A percentile compares a stretch with the other conserved stretches of the same genome.
phyloP scores from a whole-genome alignment of 2,888 invertebrate genomes.

The Torymus texanus region DNA sequence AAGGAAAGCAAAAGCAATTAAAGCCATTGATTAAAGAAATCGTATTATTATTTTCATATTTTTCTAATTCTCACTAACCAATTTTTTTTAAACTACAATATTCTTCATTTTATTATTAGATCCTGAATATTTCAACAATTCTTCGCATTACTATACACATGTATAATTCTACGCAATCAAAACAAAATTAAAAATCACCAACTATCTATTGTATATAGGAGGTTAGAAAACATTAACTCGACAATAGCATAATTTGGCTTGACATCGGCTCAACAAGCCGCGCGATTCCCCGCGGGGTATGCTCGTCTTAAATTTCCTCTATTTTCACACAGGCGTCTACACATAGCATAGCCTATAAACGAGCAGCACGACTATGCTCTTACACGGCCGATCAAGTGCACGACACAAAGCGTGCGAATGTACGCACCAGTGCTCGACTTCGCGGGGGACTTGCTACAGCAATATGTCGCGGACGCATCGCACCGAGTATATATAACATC shows the following conservation, averaged over 20 bases:
- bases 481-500: conserved; percentile 58
- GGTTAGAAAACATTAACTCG: too few relatives aligned
- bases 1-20: too few relatives aligned
- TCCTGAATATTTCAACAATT: too few relatives aligned
- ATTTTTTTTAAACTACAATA: too few relatives aligned
- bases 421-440: conserved; percentile 18
- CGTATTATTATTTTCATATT: too few relatives aligned
- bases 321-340: not conserved
- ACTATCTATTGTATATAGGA: too few relatives aligned
- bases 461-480: conserved; percentile 49
- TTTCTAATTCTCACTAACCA: too few relatives aligned
- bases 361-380: not conserved
- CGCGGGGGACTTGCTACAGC: conserved; percentile 34
- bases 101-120: too few relatives aligned
- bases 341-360: not conserved
- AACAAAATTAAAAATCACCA: too few relatives aligned
- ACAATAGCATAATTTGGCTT: conserved; percentile 11
- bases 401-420: conserved; percentile 49
- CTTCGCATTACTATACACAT: too few relatives aligned
- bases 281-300: not conserved
- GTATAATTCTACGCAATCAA: too few relatives aligned
- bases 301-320: conserved; percentile 18
- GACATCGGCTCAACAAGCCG: not conserved
- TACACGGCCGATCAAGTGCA: conserved; percentile 34
- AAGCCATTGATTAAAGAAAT: too few relatives aligned